These are phyloP conservation scores for Troilus luridus DNA, from an alignment of 2,888 invertebrate genomes.

Conservation along the genomic window DNA sequence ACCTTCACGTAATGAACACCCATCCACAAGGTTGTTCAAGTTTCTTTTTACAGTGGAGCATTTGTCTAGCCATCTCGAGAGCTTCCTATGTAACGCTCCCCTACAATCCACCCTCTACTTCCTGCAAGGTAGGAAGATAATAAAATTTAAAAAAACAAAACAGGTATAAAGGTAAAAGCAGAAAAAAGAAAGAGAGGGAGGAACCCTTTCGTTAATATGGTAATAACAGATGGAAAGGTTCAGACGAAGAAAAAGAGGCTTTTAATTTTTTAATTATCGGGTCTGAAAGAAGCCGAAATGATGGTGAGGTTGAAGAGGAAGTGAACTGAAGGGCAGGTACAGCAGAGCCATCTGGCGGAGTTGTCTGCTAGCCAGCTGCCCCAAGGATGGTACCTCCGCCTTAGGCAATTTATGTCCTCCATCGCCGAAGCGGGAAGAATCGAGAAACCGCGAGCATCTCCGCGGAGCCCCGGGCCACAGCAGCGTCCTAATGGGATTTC, in stretches of 20 bases:
- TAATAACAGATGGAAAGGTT: constrained; percentile 17
- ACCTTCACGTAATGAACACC: neutral
- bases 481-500: neutral
- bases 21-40: neutral
- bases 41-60: neutral
- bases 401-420: neutral
- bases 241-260: constrained; percentile 22
- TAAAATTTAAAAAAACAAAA: neutral
- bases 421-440: neutral
- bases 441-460: neutral
- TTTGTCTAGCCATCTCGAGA: constrained; percentile 13
- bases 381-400: neutral
- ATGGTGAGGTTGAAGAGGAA: constrained; percentile 15
- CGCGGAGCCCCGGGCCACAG: neutral
- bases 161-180: neutral
- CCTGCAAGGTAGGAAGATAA: neutral
- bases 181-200: neutral
- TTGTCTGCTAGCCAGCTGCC: neutral
- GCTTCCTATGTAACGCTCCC: neutral
- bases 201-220: constrained; percentile 18
- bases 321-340: constrained; percentile 11
- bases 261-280: constrained; percentile 47
- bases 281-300: neutral
- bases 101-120: neutral
- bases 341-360: constrained; percentile 7